These are phyloP conservation scores for Chiloscyllium punctatum DNA, from an alignment of 2,797 vertebrate species.

Conservation along the genomic window DNA sequence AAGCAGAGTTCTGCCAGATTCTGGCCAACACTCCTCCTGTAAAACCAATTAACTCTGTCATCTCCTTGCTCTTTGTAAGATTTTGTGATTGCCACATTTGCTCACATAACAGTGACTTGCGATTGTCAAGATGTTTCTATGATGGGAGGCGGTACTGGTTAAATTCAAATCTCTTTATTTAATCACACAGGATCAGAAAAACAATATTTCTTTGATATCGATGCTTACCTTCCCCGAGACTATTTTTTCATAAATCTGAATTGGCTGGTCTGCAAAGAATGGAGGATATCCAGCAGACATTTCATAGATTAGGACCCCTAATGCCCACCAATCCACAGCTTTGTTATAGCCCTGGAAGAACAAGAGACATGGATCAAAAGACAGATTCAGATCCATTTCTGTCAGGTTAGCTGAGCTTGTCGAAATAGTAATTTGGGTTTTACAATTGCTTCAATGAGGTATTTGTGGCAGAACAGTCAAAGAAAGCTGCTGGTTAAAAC, in stretches of 20 bases:
- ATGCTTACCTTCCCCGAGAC: slow-evolving; percentile 85
- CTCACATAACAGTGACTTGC: not conserved
- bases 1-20: not conserved
- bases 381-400: not conserved
- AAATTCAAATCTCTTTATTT: not conserved
- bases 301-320: slow-evolving; percentile 84
- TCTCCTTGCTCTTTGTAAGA: not conserved
- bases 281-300: slow-evolving; percentile 75
- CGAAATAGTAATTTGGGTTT: not conserved
- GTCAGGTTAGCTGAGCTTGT: not conserved
- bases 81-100: not conserved
- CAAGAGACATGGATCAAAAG: not conserved
- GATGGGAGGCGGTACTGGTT: not conserved
- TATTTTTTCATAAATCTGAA: slow-evolving; percentile 95
- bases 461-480: not conserved
- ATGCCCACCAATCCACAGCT: slow-evolving; percentile 92
- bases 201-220: not conserved
- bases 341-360: slow-evolving; percentile 81
- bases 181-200: not conserved
- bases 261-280: slow-evolving; percentile 91
- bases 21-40: not conserved
- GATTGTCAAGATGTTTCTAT: not conserved
- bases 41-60: not conserved
- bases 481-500: not conserved
- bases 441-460: not conserved